Evolutionary conservation across 2,797 vertebrate species (phyloP), one percentile per base, ranked within the genome.

Genomic region (Rhynchonycteris naso): DNA sequence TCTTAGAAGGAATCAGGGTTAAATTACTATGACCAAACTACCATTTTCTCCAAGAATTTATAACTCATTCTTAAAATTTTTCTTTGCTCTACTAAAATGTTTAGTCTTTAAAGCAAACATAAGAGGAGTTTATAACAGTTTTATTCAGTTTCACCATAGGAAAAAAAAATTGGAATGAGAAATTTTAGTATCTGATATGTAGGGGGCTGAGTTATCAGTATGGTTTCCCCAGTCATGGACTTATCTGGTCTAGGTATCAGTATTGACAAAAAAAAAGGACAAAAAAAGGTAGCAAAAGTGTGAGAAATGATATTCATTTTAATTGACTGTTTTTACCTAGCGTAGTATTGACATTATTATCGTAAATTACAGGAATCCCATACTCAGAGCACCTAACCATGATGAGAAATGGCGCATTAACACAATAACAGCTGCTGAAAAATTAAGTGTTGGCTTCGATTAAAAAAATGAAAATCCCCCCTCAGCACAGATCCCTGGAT

Each of bases 371-470:
- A 63, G 65, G 58, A 92, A 76, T 81, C 22, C 35, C 30, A 69
- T 65, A 61, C 61, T 50, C 33, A 61, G 43, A 74, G 18, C 72
- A 76, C 92, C 61, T 85, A 85, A 94, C 84, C 1, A 4, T 90
- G 65, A 26, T 91, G 79, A 91, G 61, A 92, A 94, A 87, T 82
- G 66, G 61, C 26, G 93, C 92, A 90, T 96, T 95, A 93, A 61
- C 18, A 9, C 16, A 90, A 95, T 95, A 90, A 92, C 82, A 58
- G 16, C 43, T 85, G n/a, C 35, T 95, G 72, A 92, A 95, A 95
- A 96, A 88, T 85, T 95, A 80, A 88, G 50, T 58, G 21, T 91
- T 95, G 90, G 33, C 71, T 87, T 87, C 12, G 8, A 80, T 35
- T 80, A 76, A 91, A 93, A 95, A 94, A 96, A 7, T 43, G 91